Conservation (phyloP, 2,888 invertebrate genomes). For the Drosophila melanosoma region DNA sequence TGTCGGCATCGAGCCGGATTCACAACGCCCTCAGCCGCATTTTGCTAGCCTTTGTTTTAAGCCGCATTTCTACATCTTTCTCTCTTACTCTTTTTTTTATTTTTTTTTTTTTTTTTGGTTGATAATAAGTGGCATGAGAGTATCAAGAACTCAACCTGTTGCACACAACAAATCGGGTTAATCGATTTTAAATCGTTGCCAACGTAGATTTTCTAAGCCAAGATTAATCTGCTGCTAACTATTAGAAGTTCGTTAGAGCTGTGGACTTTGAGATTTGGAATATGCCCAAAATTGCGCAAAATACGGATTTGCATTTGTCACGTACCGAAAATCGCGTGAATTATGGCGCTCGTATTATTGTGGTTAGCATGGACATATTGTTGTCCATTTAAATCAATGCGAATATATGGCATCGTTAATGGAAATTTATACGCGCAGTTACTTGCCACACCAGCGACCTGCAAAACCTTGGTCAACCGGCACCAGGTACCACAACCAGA, state of each 20-base stretch:
- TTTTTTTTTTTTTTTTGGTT: constrained; percentile 11
- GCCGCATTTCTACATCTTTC: constrained; percentile 55
- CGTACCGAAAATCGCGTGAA: constrained; percentile 52
- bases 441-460: constrained; percentile 47
- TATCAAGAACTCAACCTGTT: constrained; percentile 74
- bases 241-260: constrained; percentile 75
- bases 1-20: constrained; percentile 77
- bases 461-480: neutral
- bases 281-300: neutral
- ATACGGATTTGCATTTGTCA: constrained; percentile 10
- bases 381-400: constrained; percentile 82
- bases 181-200: constrained; percentile 85
- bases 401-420: constrained; percentile 80
- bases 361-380: constrained; percentile 67
- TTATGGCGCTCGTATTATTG: constrained; percentile 69
- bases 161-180: constrained; percentile 81
- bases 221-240: constrained; percentile 72
- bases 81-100: constrained; percentile 3
- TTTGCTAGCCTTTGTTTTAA: constrained; percentile 78
- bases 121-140: constrained; percentile 69
- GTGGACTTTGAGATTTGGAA: neutral
- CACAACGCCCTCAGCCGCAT: constrained; percentile 28
- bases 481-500: constrained; percentile 16
- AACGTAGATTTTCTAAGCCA: constrained; percentile 23
- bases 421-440: constrained; percentile 80